phyloP scores from a whole-genome alignment of 2,113 vertebrate species.

The Rhadina sibilatrix region DNA sequence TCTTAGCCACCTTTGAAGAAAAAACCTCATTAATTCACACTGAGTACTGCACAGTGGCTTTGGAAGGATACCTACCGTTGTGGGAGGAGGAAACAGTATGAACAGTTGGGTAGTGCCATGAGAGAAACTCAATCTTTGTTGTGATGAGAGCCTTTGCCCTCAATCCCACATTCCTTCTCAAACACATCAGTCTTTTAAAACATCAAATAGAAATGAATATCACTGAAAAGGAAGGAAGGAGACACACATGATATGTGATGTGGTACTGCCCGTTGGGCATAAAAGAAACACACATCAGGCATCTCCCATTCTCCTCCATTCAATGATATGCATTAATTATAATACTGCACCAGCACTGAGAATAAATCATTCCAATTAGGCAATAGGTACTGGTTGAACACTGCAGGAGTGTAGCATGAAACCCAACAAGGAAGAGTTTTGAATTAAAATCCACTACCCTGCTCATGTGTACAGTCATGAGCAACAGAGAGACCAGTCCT shows the following conservation, averaged over 20 bases:
- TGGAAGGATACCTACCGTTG: conserved; percentile 53
- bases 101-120: not conserved
- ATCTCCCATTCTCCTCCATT: conserved; percentile 32
- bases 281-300: conserved; percentile 44
- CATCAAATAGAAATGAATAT: not conserved
- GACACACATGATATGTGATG: conserved; percentile 32
- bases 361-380: not conserved
- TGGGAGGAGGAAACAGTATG: not conserved
- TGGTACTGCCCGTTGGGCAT: not conserved
- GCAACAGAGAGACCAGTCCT: conserved; percentile 11
- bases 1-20: not conserved
- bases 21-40: conserved; percentile 1
- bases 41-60: not conserved
- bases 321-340: conserved; percentile 25
- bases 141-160: not conserved
- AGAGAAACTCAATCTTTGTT: not conserved
- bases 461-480: conserved; percentile 30
- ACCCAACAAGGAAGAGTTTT: not conserved
- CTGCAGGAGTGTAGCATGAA: conserved; percentile 19
- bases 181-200: not conserved
- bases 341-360: not conserved
- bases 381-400: conserved; percentile 61
- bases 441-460: conserved; percentile 42
- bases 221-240: conserved; percentile 49
- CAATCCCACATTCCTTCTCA: not conserved